Conservation (phyloP, 92 coral and sea anemone genomes). For the Parazoanthus swiftii region DNA sequence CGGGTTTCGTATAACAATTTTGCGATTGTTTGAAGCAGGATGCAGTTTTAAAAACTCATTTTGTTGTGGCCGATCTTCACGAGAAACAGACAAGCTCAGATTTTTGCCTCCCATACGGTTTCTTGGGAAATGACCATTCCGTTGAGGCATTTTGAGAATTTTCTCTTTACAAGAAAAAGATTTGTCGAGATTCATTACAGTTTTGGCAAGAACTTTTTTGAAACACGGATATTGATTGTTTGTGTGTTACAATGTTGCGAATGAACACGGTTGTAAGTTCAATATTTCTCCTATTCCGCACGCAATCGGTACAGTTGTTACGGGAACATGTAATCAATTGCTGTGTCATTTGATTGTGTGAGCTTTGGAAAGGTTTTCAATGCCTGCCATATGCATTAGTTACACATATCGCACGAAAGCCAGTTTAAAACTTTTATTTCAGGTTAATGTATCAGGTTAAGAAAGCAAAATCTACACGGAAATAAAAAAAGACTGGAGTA, state of each 20-base stretch:
- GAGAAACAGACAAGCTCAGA: neutral
- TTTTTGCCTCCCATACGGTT: neutral
- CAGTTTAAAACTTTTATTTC: neutral
- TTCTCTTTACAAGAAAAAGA: neutral
- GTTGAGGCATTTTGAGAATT: neutral
- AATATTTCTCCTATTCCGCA: neutral
- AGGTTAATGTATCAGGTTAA: neutral
- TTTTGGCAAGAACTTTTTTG: neutral
- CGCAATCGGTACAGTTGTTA: neutral
- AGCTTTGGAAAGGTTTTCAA: neutral
- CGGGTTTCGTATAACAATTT: neutral
- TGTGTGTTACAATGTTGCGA: neutral
- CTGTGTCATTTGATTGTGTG: neutral
- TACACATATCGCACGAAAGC: neutral
- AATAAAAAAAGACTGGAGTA: too few relatives aligned
- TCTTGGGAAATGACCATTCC: neutral
- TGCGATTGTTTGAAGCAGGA: conserved; percentile 13
- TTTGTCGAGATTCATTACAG: neutral
- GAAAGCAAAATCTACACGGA: neutral
- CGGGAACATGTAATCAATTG: neutral
- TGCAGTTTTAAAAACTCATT: neutral
- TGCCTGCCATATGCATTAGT: neutral
- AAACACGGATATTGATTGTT: neutral
- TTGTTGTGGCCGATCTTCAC: neutral
- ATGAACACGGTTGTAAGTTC: neutral